phyloP scores from a whole-genome alignment of 2,797 vertebrate species.

The Mormyrus proboscirostris region DNA sequence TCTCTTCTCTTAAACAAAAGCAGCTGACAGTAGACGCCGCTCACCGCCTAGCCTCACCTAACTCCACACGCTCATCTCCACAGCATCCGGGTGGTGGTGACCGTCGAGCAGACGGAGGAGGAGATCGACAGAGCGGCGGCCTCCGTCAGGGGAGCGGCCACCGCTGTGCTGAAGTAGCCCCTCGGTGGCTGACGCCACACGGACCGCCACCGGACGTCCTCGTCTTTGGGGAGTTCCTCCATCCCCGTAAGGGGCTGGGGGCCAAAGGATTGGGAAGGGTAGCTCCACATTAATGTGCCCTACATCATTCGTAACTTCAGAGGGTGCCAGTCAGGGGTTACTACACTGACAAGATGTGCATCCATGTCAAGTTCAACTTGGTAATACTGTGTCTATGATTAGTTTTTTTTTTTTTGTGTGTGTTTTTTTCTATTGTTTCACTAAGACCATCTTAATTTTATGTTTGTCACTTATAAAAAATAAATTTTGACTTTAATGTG shows the following conservation, averaged over 20 bases:
- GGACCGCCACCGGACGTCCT: background rate
- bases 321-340: background rate
- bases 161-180: conserved; percentile 52
- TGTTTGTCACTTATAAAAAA: conserved; percentile 14
- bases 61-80: conserved; percentile 18
- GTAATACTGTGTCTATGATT: background rate
- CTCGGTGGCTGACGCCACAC: background rate
- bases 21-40: background rate
- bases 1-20: conserved; percentile 8
- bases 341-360: background rate
- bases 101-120: conserved; percentile 78
- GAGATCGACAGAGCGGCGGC: conserved; percentile 75
- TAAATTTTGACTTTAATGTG: conserved; percentile 26
- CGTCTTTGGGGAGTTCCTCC: background rate
- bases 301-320: background rate
- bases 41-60: background rate
- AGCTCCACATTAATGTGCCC: background rate
- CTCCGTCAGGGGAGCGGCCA: conserved; percentile 73
- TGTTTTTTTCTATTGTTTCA: background rate
- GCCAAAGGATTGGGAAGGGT: background rate
- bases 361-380: background rate
- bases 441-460: background rate
- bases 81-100: conserved; percentile 86
- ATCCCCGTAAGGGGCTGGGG: background rate
- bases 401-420: conserved; percentile 16